Evolutionary conservation across 2,888 invertebrate genomes (phyloP), one percentile per base, ranked within the genome.

Genomic region (Drosophila ezoana): DNA sequence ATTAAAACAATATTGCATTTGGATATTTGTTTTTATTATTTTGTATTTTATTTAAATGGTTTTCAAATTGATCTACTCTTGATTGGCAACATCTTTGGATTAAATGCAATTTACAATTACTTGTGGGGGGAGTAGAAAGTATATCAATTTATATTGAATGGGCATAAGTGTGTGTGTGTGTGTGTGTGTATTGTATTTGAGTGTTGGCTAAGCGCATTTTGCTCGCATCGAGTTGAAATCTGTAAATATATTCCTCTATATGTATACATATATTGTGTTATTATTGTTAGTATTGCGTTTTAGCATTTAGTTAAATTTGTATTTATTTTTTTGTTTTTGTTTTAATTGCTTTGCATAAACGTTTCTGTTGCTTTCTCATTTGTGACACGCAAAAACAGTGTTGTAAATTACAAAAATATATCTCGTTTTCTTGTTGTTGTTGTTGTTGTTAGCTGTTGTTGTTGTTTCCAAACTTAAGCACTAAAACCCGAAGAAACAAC

Each of bases 341-440:
- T 18, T 58, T 59, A 40, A 69, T 79, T 60, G 66, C 76, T 53
- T 72, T 79, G 79, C 82, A 67, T 81, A 44, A 66, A 69, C 69
- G 45, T 76, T 65, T 62, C 47, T 61, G 40, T 67, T 43, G 47
- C 43, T 37, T 51, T 53, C 20, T 47, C 41, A 8, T 64, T 77
- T 87, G 83, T 85, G 83, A 87, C 88, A 67, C 83, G 79, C 86
- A 82, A 83, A 86, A 82, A 87, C 72, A 77, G 79, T 87, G 69
- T 74, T 81, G 74, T 79, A 83, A 83, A 69, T 79, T 83, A 83
- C 88, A 83, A 83, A 83, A 83, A 83, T 83, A 83, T 83, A 85
- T 81, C 53, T 71, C 62, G 61, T 68, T 67, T 67, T 74, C 11
- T 75, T 62, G 63, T 56, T 70, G 60, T 52, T 75, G 69, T 69